These are phyloP conservation scores for Nyleta sp. DNA, from an alignment of 2,888 invertebrate species.

Conservation along the genomic window DNA sequence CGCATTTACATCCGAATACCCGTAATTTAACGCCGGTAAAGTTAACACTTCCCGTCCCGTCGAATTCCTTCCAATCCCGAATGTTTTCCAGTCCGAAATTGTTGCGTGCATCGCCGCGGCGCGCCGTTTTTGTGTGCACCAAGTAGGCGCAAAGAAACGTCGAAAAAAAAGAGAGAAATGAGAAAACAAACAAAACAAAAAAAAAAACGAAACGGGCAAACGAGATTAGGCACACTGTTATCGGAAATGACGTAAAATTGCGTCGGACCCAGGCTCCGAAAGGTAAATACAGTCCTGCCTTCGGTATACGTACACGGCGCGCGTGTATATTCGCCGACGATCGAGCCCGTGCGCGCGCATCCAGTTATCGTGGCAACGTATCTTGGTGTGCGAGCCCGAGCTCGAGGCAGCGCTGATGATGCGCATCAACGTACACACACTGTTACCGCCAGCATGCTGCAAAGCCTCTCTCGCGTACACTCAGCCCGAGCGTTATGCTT, in stretches of 20 bases:
- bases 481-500: slow-evolving; percentile 1
- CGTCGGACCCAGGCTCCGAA: slow-evolving; percentile 41
- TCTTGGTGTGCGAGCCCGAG: slow-evolving; percentile 47
- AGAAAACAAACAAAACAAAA: too few relatives aligned
- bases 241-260: slow-evolving; percentile 21
- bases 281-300: slow-evolving; percentile 57
- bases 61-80: too few relatives aligned
- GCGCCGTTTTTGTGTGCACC: too few relatives aligned
- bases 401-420: slow-evolving; percentile 59
- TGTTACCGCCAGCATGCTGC: slow-evolving; percentile 43
- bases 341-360: slow-evolving; percentile 65
- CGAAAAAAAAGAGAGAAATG: too few relatives aligned
- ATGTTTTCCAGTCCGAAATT: too few relatives aligned
- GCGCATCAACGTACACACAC: slow-evolving; percentile 55
- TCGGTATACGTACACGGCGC: slow-evolving; percentile 25
- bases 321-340: slow-evolving; percentile 35
- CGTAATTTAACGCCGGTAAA: too few relatives aligned
- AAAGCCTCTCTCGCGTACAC: slow-evolving; percentile 37
- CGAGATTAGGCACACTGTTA: slow-evolving; percentile 13
- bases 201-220: too few relatives aligned
- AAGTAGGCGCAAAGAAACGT: too few relatives aligned
- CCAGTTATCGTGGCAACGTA: slow-evolving; percentile 55
- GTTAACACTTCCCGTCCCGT: too few relatives aligned
- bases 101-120: too few relatives aligned
- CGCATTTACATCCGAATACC: too few relatives aligned